Percentiles rank a stretch among this genome's conserved stretches.
These are phyloP conservation scores for Schrankia costaestrigalis DNA, from an alignment of 2,888 invertebrate genomes.

Conservation along the genomic window DNA sequence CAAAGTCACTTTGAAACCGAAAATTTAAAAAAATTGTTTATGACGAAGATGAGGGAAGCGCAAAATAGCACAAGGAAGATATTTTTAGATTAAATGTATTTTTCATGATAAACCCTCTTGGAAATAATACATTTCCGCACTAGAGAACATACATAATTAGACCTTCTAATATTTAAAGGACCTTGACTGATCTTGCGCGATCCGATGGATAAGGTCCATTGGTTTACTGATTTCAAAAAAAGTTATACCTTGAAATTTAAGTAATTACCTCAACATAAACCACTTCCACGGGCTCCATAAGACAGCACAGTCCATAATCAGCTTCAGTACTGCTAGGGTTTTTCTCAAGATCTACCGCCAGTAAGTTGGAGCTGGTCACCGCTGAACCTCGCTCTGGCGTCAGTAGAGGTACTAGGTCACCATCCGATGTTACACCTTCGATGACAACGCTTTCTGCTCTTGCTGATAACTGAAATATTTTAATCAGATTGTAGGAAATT, in stretches of 20 bases:
- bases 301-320: conserved; percentile 84
- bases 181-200: too few relatives aligned
- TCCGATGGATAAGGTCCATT: neutral
- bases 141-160: too few relatives aligned
- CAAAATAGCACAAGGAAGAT: too few relatives aligned
- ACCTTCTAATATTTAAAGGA: too few relatives aligned
- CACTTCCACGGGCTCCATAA: conserved; percentile 87
- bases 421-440: conserved; percentile 87
- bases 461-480: conserved; percentile 72
- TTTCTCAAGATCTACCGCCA: conserved; percentile 87
- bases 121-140: too few relatives aligned
- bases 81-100: too few relatives aligned
- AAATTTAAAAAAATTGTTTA: neutral
- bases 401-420: conserved; percentile 85
- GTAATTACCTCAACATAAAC: conserved; percentile 86
- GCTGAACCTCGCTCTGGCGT: conserved; percentile 64
- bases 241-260: neutral
- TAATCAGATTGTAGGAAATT: too few relatives aligned
- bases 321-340: conserved; percentile 84
- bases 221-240: neutral
- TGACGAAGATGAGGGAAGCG: too few relatives aligned
- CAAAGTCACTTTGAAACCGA: too few relatives aligned
- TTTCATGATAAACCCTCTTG: too few relatives aligned
- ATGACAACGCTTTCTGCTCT: conserved; percentile 88
- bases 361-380: conserved; percentile 84